Base-by-base conservation (phyloP, 2,888 invertebrate species). In the Drosophila ezoana region DNA sequence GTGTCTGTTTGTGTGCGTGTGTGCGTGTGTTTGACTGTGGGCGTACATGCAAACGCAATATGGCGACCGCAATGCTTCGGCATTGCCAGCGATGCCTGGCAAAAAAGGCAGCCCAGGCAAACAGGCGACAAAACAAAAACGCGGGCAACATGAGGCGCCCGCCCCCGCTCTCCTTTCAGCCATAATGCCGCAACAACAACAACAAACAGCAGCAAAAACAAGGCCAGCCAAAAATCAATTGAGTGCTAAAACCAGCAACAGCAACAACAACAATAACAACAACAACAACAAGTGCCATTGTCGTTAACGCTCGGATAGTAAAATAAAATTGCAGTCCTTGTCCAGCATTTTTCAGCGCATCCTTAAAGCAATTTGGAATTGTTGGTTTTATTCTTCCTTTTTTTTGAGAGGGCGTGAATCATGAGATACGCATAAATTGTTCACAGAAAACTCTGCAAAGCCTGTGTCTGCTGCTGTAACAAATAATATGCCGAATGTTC, bases 11-110 rank as follows among this genome's bases (percentile, higher is more conserved):
- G 41, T 49, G 51, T 54, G 40, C 51, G 57, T 33, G 58, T 37
- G 57, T 60, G 51, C 48, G 48, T 61, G 61, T 72, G 69, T 87
- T 73, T 85, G 83, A 63, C 79, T 87, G 88, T 88, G 83, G 86
- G 89, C 83, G 87, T 82, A 87, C 80, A 87, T 87, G 87, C 90
- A 89, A 83, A 87, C 84, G 90, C 90, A 90, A 90, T 90, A 91
- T 90, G 90, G 90, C 90, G 89, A 90, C 90, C 90, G 90, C 90
- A 90, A 90, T 89, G 86, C 85, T 70, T 68, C 72, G 70, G 70
- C 73, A 61, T 72, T 60, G 62, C 53, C 62, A 67, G 38, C 53
- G 32, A 62, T 47, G 51, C 59, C 56, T 44, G 51, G 51, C 47
- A 63, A 60, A 54, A 59, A 66, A 76, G 49, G 51, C 16, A 54